A percentile compares a stretch with the other conserved stretches of the same genome.
These are phyloP conservation scores for Scaptomyza reducta DNA, from an alignment of 2,888 invertebrate genomes.

Conservation along the genomic window DNA sequence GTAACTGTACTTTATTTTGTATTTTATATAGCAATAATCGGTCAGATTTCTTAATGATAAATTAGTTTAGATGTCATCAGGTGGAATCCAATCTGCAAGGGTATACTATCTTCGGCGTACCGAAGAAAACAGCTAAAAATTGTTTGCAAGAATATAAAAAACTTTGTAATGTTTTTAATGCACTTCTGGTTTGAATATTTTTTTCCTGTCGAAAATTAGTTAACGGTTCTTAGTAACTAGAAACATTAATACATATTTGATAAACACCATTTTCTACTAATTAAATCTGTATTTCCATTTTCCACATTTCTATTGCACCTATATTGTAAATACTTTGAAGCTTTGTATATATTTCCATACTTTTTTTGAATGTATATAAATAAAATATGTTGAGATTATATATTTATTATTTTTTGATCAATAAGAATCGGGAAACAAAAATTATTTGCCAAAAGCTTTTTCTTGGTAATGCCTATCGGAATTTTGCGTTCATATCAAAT, in stretches of 20 bases:
- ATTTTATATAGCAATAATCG: neutral
- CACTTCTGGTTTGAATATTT: neutral
- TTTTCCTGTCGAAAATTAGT: neutral
- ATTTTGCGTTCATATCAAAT: neutral
- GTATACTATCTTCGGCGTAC: conserved; percentile 3
- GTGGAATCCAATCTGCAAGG: neutral
- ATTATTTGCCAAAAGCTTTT: neutral
- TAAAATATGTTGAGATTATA: neutral
- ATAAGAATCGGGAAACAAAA: neutral
- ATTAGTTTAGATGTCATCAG: neutral
- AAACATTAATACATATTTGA: neutral
- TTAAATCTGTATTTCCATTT: neutral
- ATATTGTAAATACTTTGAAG: conserved; percentile 5
- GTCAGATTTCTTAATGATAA: neutral
- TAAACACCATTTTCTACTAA: neutral
- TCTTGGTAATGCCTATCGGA: neutral
- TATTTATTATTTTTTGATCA: neutral
- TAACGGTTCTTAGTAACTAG: neutral
- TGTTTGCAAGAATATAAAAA: neutral
- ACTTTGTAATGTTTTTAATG: neutral
- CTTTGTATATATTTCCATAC: conserved; percentile 7
- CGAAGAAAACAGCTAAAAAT: neutral
- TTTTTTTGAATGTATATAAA: conserved; percentile 1
- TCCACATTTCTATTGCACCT: neutral
- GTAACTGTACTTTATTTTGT: neutral